phyloP scores from a whole-genome alignment of 2,797 vertebrate genomes.

The Sebastolobus altivelis region DNA sequence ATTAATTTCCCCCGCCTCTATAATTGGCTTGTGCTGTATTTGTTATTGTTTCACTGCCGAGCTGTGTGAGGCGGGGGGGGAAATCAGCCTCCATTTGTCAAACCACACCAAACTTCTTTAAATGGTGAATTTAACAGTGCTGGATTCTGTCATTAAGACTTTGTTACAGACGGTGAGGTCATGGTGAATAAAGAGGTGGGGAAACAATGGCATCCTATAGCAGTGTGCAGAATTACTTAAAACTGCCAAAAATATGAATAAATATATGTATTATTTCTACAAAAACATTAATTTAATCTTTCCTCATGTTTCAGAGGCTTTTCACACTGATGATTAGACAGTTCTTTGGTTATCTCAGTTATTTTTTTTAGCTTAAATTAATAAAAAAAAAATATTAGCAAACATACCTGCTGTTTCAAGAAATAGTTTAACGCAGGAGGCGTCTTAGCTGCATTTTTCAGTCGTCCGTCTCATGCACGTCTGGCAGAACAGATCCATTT shows the following conservation, averaged over 20 bases:
- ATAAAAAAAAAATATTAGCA: no score
- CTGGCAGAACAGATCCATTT: no score
- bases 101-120: conserved; percentile 30
- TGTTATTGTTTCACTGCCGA: conserved; percentile 45
- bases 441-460: no score
- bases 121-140: neutral
- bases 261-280: neutral
- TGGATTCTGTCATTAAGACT: conserved; percentile 15
- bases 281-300: neutral
- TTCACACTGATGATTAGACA: no score
- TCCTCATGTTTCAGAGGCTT: neutral
- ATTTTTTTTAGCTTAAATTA: no score
- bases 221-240: neutral
- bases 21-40: conserved; percentile 29
- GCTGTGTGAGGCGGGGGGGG: conserved; percentile 2
- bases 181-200: neutral
- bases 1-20: conserved; percentile 30
- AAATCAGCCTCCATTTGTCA: conserved; percentile 20
- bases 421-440: no score
- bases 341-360: no score
- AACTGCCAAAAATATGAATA: conserved; percentile 9
- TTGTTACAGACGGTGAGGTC: conserved; percentile 41
- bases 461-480: no score
- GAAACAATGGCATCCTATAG: conserved; percentile 19
- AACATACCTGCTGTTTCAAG: no score